Evolutionary conservation across 2,888 invertebrate genomes (phyloP), one percentile per base, ranked within the genome.

Genomic region (Orthonevra nobilis): DNA sequence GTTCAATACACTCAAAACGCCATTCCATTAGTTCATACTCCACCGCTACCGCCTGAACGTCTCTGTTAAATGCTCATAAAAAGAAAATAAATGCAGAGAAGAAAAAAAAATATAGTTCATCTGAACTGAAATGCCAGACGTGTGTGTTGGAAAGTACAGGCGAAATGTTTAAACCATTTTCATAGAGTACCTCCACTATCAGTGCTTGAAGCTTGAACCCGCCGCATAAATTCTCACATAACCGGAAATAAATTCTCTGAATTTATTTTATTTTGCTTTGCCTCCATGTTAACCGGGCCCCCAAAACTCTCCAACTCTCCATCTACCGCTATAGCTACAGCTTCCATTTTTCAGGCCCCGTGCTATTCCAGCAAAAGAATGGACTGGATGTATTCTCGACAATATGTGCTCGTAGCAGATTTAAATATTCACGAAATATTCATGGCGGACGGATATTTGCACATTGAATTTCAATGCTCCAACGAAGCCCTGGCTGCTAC

Each of bases 211-310:
- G 23, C 52, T 58, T 32, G 23, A 72, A 23, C 72, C 58, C 72
- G 77, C 77, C 72, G 64, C 77, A 72, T 77, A 77, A 72, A 77
- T 77, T 77, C 72, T 77, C 77, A 44, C 72, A 77, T 77, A 77
- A 77, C 64, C 77, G 77, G 77, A 77, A 77, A 77, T 77, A 77
- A 77, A 77, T 72, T 77, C 72, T 64, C 56, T 34, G 52, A 77
- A 77, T 72, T 77, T 77, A 77, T 77, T 72, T 77, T 77, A 77
- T 77, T 77, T 66, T 70, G 26, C 42, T 52, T 19, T 15, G 61
- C 36, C 50, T 34, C 17, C 32, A 50, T 52, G 52, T 58, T 56
- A 68, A 60, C 64, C 56, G 26, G 23, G 40, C 50, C 15, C n/a
- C 19, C 15, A 23, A 6, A 7, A 12, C 23, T 6, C n/a, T n/a